Evolutionary conservation across 2,113 vertebrate species (phyloP).

Genomic region (Chunga burmeisteri): DNA sequence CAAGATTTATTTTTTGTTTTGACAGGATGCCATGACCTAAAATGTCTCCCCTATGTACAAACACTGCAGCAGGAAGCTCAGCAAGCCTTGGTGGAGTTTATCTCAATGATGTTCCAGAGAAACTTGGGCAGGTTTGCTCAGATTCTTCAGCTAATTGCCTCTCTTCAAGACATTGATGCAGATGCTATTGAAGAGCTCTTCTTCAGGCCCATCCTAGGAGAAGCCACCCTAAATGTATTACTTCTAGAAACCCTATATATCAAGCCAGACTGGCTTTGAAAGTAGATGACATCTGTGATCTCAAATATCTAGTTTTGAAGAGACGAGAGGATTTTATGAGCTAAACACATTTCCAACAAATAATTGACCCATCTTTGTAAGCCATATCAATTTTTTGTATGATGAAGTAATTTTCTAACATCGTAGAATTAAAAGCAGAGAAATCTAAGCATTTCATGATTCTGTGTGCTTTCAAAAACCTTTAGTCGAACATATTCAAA

Average conservation of each 20-base stretch:
- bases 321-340: neutral
- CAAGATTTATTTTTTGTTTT: slow-evolving; percentile 4
- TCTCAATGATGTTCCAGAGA: neutral
- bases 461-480: neutral
- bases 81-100: slow-evolving; percentile 38
- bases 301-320: neutral
- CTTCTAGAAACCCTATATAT: slow-evolving; percentile 20
- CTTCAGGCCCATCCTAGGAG: slow-evolving; percentile 34
- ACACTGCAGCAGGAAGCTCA: slow-evolving; percentile 55
- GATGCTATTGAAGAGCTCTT: slow-evolving; percentile 46
- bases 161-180: neutral
- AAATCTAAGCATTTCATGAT: neutral
- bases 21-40: neutral
- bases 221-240: slow-evolving; percentile 19
- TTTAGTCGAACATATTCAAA: neutral
- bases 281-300: neutral
- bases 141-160: neutral
- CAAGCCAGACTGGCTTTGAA: neutral
- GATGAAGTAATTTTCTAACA: neutral
- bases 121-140: slow-evolving; percentile 1
- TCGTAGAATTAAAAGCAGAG: neutral
- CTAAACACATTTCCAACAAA: neutral
- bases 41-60: slow-evolving; percentile 33
- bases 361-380: neutral
- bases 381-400: neutral